A percentile compares a stretch with the other conserved stretches of the same genome.
Conservation (phyloP, 2,888 invertebrate species). For the Corythucha ciliata region DNA sequence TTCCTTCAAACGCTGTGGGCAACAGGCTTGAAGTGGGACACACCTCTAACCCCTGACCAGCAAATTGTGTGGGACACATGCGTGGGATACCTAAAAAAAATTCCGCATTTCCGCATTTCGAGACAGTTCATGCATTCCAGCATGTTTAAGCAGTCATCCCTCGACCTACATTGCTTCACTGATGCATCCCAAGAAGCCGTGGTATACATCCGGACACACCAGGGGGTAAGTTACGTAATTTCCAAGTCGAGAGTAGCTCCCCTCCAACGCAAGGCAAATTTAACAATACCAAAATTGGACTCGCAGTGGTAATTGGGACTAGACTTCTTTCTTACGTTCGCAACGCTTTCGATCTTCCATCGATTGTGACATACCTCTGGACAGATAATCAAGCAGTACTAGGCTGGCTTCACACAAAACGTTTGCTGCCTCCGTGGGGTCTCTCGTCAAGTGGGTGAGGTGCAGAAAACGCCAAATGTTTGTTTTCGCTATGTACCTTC, state of each 20-base stretch:
- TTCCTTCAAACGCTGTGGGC: conserved; percentile 4
- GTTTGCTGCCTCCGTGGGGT: conserved; percentile 3
- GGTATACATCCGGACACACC: no score
- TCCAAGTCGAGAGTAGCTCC: conserved; percentile 5
- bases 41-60: not conserved
- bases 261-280: not conserved
- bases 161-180: conserved; percentile 14
- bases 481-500: not conserved
- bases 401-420: conserved; percentile 6
- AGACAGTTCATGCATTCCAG: no score
- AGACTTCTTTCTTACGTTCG: not conserved
- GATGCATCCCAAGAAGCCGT: conserved; percentile 11
- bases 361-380: not conserved
- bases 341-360: not conserved
- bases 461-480: not conserved
- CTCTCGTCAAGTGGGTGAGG: not conserved
- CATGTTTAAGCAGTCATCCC: no score
- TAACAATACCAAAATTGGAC: conserved; percentile 16
- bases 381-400: conserved; percentile 12
- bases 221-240: not conserved
- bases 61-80: not conserved
- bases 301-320: conserved; percentile 11
- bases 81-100: not conserved
- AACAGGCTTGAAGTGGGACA: conserved; percentile 3
- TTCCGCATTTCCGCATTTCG: not conserved